phyloP scores from a whole-genome alignment of 2,888 invertebrate species.

The Amiota minor region DNA sequence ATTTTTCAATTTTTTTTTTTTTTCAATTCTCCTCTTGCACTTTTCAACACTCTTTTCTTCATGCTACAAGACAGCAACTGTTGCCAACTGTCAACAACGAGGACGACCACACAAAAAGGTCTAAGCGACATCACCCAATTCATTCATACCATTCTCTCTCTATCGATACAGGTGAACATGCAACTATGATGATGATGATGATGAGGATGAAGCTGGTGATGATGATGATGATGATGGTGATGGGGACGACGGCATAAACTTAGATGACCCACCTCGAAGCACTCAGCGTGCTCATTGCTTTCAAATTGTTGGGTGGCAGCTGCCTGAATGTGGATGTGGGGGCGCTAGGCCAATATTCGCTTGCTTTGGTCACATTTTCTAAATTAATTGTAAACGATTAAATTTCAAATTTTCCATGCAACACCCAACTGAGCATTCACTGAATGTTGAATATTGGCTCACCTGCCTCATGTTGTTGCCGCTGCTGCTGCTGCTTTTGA shows the following conservation, averaged over 20 bases:
- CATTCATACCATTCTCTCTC: slow-evolving; percentile 2
- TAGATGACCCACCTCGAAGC: slow-evolving; percentile 54
- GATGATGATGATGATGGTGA: slow-evolving; percentile 48
- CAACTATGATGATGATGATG: slow-evolving; percentile 42
- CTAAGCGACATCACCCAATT: neutral
- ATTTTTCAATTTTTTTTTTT: slow-evolving; percentile 67
- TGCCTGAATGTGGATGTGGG: slow-evolving; percentile 56
- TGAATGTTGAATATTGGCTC: neutral
- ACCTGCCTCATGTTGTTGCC: slow-evolving; percentile 5
- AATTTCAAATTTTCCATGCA: slow-evolving; percentile 67
- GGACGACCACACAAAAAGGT: slow-evolving; percentile 19
- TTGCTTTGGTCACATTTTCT: slow-evolving; percentile 52
- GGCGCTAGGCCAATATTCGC: slow-evolving; percentile 49
- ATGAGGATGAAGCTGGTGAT: slow-evolving; percentile 57
- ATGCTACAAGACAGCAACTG: slow-evolving; percentile 41
- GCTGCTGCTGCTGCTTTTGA: slow-evolving; percentile 8
- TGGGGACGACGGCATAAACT: slow-evolving; percentile 28
- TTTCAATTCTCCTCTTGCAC: slow-evolving; percentile 25
- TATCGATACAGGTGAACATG: slow-evolving; percentile 52
- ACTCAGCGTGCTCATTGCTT: slow-evolving; percentile 47
- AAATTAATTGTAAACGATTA: slow-evolving; percentile 66
- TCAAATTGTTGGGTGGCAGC: slow-evolving; percentile 25
- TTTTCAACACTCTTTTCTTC: neutral
- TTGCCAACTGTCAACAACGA: neutral
- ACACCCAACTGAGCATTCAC: slow-evolving; percentile 39